A percentile compares a stretch with the other conserved stretches of the same genome.
These are phyloP conservation scores for Beroe forskalii DNA, from an alignment of 37 sponge, comb jelly and placozoan species.

Conservation along the genomic window DNA sequence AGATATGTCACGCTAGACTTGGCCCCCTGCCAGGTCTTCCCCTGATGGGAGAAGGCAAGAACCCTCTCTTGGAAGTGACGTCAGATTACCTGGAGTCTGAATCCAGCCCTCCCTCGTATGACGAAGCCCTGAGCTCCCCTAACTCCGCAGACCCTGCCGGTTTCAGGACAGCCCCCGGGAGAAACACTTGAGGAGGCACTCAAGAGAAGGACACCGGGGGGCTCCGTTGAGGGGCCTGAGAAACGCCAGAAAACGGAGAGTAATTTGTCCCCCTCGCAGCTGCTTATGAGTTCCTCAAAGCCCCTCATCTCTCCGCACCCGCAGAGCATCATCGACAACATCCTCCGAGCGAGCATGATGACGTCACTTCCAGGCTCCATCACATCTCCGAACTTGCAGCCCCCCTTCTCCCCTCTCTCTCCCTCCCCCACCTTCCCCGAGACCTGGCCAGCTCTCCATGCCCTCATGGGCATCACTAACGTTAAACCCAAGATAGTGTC, in stretches of 20 bases:
- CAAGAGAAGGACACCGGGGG: neutral
- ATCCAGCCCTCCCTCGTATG: constrained; percentile 9
- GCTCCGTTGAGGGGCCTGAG: neutral
- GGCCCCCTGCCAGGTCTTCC: neutral
- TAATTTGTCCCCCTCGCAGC: neutral
- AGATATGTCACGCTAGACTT: constrained; percentile 35
- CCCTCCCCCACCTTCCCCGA: constrained; percentile 10
- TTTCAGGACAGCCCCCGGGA: neutral
- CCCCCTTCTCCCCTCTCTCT: constrained; percentile 50
- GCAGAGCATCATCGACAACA: constrained; percentile 53
- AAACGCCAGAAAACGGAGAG: neutral
- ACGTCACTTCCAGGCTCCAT: neutral
- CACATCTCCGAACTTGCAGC: neutral
- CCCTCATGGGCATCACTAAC: constrained; percentile 48
- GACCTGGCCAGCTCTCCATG: neutral
- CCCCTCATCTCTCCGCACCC: neutral
- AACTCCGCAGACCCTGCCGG: too few species aligned
- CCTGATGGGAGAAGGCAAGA: neutral
- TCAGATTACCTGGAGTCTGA: constrained; percentile 3
- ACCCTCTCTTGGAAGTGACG: neutral
- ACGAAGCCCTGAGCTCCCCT: constrained; percentile 31
- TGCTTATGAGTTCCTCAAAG: neutral
- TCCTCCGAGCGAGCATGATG: constrained; percentile 42
- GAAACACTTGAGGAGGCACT: neutral
- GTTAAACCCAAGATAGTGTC: neutral